A percentile compares a stretch with the other conserved stretches of the same genome.
Conservation (phyloP, 2,888 invertebrate genomes). For the Agriopis aurantiaria region DNA sequence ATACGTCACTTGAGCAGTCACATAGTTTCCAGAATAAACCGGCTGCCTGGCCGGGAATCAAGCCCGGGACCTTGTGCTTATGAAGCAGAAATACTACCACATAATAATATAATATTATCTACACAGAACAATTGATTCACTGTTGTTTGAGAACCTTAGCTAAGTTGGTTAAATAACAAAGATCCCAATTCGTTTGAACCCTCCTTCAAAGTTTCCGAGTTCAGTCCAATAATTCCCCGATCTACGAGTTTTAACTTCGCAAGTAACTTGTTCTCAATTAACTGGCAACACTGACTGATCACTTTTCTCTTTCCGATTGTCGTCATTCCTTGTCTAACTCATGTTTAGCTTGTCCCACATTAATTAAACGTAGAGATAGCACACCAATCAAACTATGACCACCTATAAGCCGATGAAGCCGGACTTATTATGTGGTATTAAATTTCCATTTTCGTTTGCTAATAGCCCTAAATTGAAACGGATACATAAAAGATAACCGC, state of each 20-base stretch:
- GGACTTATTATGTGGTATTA: constrained; percentile 84
- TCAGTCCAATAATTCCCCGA: constrained; percentile 68
- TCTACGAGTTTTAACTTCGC: constrained; percentile 67
- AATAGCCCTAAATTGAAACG: constrained; percentile 75
- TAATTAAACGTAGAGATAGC: constrained; percentile 83
- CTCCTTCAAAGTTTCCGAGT: constrained; percentile 62
- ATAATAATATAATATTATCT: constrained; percentile 14
- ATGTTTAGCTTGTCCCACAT: constrained; percentile 75
- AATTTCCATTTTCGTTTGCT: constrained; percentile 79
- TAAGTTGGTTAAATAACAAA: constrained; percentile 60
- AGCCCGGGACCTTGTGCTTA: no score
- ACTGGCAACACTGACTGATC: constrained; percentile 76
- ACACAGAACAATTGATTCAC: constrained; percentile 51
- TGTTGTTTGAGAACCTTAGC: constrained; percentile 50
- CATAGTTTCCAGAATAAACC: no score
- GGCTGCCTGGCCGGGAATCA: no score
- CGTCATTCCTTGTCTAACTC: constrained; percentile 63
- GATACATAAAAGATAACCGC: constrained; percentile 62
- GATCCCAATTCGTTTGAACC: constrained; percentile 54
- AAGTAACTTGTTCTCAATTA: constrained; percentile 74
- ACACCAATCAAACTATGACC: constrained; percentile 86
- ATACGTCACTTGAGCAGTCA: no score
- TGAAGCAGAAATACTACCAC: no score
- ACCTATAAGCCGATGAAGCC: constrained; percentile 80
- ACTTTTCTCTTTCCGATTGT: constrained; percentile 60